Evolutionary conservation across 2,888 invertebrate genomes (phyloP).

Genomic region (Deilephila porcellus): DNA sequence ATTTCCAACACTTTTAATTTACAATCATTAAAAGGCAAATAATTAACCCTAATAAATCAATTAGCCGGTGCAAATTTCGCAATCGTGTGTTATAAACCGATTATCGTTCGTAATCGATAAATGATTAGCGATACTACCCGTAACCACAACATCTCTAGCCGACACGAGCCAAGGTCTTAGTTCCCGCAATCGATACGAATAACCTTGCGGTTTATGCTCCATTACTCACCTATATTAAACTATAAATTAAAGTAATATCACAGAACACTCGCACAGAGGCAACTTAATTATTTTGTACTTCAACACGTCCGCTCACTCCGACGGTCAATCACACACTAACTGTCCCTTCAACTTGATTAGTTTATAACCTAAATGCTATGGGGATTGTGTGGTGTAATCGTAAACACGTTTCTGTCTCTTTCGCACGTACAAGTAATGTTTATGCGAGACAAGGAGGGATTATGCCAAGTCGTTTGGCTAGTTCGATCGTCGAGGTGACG

Average conservation of each 20-base stretch:
- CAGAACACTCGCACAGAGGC: conserved; percentile 39
- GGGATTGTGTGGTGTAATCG: conserved; percentile 19
- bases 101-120: conserved; percentile 3
- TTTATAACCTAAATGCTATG: conserved; percentile 1
- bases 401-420: conserved; percentile 28
- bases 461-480: background rate
- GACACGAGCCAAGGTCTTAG: background rate
- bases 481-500: conserved; percentile 31
- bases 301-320: conserved; percentile 35
- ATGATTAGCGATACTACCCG: background rate
- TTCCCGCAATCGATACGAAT: background rate
- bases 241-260: conserved; percentile 47
- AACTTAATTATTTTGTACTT: conserved; percentile 12
- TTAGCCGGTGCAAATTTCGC: background rate
- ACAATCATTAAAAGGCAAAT: background rate
- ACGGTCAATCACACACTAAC: conserved; percentile 39
- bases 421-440: conserved; percentile 5
- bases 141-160: background rate
- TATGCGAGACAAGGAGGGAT: conserved; percentile 3
- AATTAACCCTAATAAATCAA: background rate
- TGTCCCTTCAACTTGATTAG: background rate
- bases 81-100: background rate
- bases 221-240: conserved; percentile 43
- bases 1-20: no score
- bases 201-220: background rate